These are phyloP conservation scores for Anser brachyrhynchus DNA, from an alignment of 2,113 vertebrate species.

Conservation along the genomic window DNA sequence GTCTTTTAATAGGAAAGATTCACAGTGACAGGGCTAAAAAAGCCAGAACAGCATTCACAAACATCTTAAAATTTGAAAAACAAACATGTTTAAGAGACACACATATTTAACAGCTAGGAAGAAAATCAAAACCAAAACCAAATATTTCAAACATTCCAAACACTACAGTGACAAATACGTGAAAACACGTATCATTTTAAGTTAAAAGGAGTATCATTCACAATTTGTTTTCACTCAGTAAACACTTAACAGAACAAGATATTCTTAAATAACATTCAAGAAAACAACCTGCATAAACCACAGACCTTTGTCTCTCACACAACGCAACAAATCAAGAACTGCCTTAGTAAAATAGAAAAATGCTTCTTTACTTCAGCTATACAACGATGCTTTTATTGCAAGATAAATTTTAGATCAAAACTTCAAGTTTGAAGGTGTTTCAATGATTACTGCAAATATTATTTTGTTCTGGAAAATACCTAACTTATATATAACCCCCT, in stretches of 20 bases:
- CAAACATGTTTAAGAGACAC: neutral
- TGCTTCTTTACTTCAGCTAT: neutral
- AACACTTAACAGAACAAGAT: neutral
- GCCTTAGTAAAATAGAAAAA: neutral
- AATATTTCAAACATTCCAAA: neutral
- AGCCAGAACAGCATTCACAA: neutral
- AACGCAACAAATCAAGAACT: neutral
- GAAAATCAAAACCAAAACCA: neutral
- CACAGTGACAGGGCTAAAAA: neutral
- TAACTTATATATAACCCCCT: neutral
- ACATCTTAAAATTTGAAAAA: neutral
- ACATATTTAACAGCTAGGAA: neutral
- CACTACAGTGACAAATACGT: neutral
- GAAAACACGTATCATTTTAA: neutral
- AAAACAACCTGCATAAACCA: neutral
- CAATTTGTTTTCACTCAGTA: neutral
- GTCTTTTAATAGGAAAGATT: neutral
- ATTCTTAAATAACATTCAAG: neutral
- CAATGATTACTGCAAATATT: neutral
- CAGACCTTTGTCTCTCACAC: neutral
- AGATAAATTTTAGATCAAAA: neutral
- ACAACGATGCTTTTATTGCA: neutral
- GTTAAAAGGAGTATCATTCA: neutral
- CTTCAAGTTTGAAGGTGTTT: neutral
- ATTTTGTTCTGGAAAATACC: neutral